A percentile compares a stretch with the other conserved stretches of the same genome.
phyloP scores from a whole-genome alignment of 2,888 invertebrate species.

The Eudemis profundana region DNA sequence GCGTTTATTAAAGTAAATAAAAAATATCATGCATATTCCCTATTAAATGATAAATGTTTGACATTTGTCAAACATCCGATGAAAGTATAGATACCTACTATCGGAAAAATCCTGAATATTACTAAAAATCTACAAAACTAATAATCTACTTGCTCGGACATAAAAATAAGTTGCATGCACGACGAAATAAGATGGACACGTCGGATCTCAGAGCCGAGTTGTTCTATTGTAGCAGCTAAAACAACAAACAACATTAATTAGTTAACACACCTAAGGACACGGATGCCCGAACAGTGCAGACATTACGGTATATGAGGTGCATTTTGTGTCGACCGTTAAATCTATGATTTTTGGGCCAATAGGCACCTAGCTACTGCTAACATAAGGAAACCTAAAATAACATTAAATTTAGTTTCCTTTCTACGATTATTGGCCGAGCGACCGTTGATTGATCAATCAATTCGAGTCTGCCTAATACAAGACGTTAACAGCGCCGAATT shows the following conservation, averaged over 20 bases:
- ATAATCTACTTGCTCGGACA: slow-evolving; percentile 39
- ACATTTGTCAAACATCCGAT: slow-evolving; percentile 8
- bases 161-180: slow-evolving; percentile 64
- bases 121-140: slow-evolving; percentile 40
- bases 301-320: slow-evolving; percentile 18
- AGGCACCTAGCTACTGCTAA: background rate
- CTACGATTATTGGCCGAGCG: background rate
- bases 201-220: slow-evolving; percentile 88
- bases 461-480: no score
- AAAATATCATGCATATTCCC: no score
- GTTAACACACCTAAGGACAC: slow-evolving; percentile 50
- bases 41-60: background rate
- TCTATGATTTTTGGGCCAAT: background rate
- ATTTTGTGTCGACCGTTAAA: background rate
- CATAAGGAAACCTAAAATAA: background rate
- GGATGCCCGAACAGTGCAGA: slow-evolving; percentile 21
- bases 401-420: background rate
- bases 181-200: slow-evolving; percentile 67
- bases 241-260: slow-evolving; percentile 70
- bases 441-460: no score
- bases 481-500: no score
- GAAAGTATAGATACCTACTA: background rate
- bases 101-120: slow-evolving; percentile 12
- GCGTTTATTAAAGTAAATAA: no score
- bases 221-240: slow-evolving; percentile 94